Evolutionary conservation across 2,797 vertebrate species (phyloP).

Genomic region (Anabas testudineus): DNA sequence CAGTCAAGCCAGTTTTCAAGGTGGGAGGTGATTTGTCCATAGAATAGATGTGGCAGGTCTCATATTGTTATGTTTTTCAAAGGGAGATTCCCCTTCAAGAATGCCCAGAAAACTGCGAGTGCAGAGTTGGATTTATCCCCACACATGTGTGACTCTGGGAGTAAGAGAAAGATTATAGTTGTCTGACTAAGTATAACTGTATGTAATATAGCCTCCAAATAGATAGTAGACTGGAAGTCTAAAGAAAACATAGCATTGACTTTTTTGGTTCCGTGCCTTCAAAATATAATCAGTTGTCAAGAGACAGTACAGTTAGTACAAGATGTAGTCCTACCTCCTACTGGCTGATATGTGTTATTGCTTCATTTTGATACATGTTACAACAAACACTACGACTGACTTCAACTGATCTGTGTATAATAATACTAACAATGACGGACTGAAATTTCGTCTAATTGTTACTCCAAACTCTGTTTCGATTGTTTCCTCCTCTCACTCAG

Average conservation of each 20-base stretch:
- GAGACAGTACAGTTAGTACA: slow-evolving; percentile 5
- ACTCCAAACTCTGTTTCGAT: not conserved
- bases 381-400: not conserved
- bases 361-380: slow-evolving; percentile 31
- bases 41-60: slow-evolving; percentile 42
- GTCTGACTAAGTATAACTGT: not conserved
- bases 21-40: slow-evolving; percentile 53
- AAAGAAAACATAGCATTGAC: not conserved
- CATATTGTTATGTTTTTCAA: slow-evolving; percentile 41
- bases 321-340: slow-evolving; percentile 76
- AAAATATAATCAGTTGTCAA: not conserved
- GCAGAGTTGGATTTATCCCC: not conserved
- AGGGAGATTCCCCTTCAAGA: slow-evolving; percentile 58
- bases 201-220: not conserved
- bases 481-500: slow-evolving; percentile 36
- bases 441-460: not conserved
- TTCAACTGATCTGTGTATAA: slow-evolving; percentile 3
- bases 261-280: not conserved
- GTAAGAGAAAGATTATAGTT: slow-evolving; percentile 12
- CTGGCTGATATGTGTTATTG: slow-evolving; percentile 70
- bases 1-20: slow-evolving; percentile 21
- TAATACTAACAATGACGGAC: not conserved
- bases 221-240: not conserved
- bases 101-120: slow-evolving; percentile 50
- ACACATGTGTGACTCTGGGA: slow-evolving; percentile 8